A percentile compares a stretch with the other conserved stretches of the same genome.
Evolutionary conservation across 2,888 invertebrate genomes (phyloP).

Genomic region (Cinara cedri): DNA sequence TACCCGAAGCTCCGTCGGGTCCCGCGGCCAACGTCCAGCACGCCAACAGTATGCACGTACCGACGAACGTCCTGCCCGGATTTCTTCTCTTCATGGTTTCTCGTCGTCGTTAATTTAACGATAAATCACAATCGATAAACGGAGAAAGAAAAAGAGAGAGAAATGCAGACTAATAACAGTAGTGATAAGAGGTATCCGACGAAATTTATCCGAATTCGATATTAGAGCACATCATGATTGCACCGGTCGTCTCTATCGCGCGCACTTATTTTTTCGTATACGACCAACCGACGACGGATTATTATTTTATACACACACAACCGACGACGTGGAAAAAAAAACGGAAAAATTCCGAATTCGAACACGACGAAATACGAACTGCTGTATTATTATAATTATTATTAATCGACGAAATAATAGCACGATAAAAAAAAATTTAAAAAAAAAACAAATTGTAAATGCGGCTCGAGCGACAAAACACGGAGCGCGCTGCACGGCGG

Average conservation of each 20-base stretch:
- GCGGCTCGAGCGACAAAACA: slow-evolving; percentile 24
- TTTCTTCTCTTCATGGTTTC: slow-evolving; percentile 33
- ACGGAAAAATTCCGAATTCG: background rate
- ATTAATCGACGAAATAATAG: background rate
- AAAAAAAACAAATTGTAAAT: slow-evolving; percentile 19
- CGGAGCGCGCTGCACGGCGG: slow-evolving; percentile 29
- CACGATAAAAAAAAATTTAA: slow-evolving; percentile 9
- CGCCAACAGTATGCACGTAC: slow-evolving; percentile 27
- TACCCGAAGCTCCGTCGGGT: slow-evolving; percentile 42
- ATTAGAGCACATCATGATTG: slow-evolving; percentile 35
- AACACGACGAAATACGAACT: background rate
- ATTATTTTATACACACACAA: background rate
- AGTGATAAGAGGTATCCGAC: background rate
- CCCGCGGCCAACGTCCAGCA: slow-evolving; percentile 29
- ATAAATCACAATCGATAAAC: background rate
- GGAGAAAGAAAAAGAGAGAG: background rate
- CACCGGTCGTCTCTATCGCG: slow-evolving; percentile 12
- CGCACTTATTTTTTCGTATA: slow-evolving; percentile 11
- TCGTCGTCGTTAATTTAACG: background rate
- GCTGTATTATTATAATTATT: background rate
- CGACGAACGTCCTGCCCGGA: slow-evolving; percentile 26
- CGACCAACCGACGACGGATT: background rate
- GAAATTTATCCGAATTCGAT: slow-evolving; percentile 44
- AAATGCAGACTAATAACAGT: too few relatives aligned
- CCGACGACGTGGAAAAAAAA: background rate